These are phyloP conservation scores for Pelodytes ibericus DNA, from an alignment of 2,797 vertebrate genomes.

Conservation along the genomic window DNA sequence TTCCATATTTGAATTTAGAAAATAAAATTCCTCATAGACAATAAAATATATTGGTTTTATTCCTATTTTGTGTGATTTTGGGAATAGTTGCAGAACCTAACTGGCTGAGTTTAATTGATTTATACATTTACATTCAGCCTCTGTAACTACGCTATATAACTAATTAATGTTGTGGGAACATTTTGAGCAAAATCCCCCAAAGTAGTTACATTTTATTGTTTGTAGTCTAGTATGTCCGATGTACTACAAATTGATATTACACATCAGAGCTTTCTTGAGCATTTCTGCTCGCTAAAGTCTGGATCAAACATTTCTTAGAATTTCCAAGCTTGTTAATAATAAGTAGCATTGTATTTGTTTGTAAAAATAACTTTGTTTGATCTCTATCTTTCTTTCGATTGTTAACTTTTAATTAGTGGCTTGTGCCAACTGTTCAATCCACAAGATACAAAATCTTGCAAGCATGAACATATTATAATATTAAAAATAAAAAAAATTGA, in stretches of 20 bases:
- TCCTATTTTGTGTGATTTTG: too few species aligned
- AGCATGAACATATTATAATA: constrained; percentile 25
- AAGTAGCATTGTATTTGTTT: constrained; percentile 63
- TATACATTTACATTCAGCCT: too few species aligned
- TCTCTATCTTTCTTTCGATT: constrained; percentile 57
- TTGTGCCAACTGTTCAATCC: constrained; percentile 56
- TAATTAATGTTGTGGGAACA: background rate
- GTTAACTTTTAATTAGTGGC: constrained; percentile 57
- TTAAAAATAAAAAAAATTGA: constrained; percentile 6
- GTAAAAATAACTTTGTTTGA: constrained; percentile 62
- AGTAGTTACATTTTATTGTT: constrained; percentile 10
- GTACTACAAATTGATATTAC: constrained; percentile 68
- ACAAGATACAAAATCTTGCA: constrained; percentile 42
- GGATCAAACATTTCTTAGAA: constrained; percentile 73
- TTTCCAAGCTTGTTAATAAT: constrained; percentile 68
- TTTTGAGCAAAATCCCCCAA: background rate
- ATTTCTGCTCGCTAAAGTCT: constrained; percentile 67
- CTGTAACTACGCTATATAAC: too few species aligned
- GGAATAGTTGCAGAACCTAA: too few species aligned
- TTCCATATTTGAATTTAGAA: too few species aligned
- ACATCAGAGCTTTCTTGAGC: constrained; percentile 66
- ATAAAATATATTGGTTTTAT: too few species aligned
- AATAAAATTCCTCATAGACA: too few species aligned
- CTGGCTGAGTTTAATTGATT: too few species aligned
- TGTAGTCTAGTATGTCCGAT: constrained; percentile 29